phyloP scores from a whole-genome alignment of 2,888 invertebrate species.

The Pyrgus malvae region DNA sequence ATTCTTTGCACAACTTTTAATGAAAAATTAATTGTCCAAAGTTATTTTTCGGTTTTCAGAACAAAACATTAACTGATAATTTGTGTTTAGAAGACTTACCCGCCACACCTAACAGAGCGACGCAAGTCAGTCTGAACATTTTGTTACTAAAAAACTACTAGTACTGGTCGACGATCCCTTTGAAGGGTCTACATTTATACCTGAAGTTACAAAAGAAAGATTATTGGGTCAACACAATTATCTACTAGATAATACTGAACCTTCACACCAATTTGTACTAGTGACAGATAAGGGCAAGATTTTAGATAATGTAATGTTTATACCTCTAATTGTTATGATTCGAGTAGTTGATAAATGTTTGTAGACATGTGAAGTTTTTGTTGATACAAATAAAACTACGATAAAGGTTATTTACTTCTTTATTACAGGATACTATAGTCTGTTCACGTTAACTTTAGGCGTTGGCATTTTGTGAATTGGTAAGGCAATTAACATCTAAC shows the following conservation, averaged over 20 bases:
- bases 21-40: neutral
- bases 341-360: conserved; percentile 31
- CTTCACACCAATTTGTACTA: conserved; percentile 68
- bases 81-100: conserved; percentile 38
- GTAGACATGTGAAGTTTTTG: conserved; percentile 21
- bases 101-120: conserved; percentile 42
- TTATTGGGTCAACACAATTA: conserved; percentile 63
- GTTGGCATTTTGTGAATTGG: no score
- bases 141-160: conserved; percentile 34
- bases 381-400: conserved; percentile 13
- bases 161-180: conserved; percentile 34
- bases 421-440: neutral
- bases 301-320: conserved; percentile 29
- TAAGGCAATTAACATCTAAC: no score
- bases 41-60: neutral
- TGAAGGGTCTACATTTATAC: conserved; percentile 54
- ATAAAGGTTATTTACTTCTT: conserved; percentile 10
- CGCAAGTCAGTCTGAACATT: conserved; percentile 46
- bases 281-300: conserved; percentile 46
- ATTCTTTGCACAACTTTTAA: neutral
- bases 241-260: conserved; percentile 57
- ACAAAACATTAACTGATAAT: neutral
- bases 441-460: no score
- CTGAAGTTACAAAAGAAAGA: conserved; percentile 56
- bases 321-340: conserved; percentile 30